These are phyloP conservation scores for Tetraodon nigroviridis DNA, from an alignment of 2,113 vertebrate species.

Conservation along the genomic window DNA sequence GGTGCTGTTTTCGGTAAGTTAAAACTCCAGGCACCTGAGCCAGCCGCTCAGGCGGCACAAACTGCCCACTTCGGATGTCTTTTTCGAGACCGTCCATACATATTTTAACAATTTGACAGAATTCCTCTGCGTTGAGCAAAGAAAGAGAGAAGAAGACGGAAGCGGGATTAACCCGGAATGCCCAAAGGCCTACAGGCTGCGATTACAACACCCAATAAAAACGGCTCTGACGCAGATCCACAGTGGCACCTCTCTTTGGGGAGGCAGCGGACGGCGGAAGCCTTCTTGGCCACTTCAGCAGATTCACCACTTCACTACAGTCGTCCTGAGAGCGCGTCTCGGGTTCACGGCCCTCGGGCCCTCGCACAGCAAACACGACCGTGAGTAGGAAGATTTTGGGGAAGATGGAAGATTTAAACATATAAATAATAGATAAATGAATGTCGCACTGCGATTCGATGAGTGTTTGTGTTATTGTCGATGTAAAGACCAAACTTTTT, in stretches of 20 bases:
- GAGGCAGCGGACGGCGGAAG: conserved; percentile 21
- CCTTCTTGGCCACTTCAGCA: conserved; percentile 12
- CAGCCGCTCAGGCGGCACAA: conserved; percentile 38
- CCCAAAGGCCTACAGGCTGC: conserved; percentile 46
- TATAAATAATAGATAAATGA: too few relatives aligned
- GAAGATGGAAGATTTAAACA: background rate
- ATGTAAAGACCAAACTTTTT: too few relatives aligned
- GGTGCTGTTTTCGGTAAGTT: conserved; percentile 19
- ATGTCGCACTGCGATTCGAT: too few relatives aligned
- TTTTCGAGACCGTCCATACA: conserved; percentile 35
- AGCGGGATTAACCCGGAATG: conserved; percentile 54
- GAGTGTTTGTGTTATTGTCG: too few relatives aligned
- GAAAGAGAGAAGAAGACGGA: conserved; percentile 19
- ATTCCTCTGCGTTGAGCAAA: conserved; percentile 34
- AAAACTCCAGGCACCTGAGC: conserved; percentile 42
- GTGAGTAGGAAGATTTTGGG: background rate
- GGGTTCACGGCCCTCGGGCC: background rate
- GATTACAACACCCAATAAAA: conserved; percentile 59
- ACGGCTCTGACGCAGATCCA: conserved; percentile 49
- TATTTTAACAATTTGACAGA: conserved; percentile 56
- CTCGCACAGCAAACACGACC: background rate
- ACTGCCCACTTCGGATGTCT: conserved; percentile 31
- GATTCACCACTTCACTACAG: too few relatives aligned
- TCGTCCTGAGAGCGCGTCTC: conserved; percentile 6
- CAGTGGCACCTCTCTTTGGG: conserved; percentile 28